Percentiles rank a stretch among this genome's conserved stretches.
Conservation (phyloP, 2,888 invertebrate genomes). For the Salticus scenicus region DNA sequence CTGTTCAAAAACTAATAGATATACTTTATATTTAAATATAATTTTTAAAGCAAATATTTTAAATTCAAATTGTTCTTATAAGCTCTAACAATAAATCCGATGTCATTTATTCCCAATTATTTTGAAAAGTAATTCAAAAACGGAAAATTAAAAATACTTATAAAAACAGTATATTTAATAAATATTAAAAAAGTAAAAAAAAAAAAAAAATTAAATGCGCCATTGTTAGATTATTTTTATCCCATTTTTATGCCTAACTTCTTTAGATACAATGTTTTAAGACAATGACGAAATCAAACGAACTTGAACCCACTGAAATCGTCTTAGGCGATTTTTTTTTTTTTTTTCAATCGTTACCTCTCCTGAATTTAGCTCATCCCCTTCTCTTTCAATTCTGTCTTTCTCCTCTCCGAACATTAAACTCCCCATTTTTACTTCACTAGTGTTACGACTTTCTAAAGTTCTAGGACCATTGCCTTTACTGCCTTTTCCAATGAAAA, state of each 20-base stretch:
- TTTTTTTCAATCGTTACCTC: constrained; percentile 2
- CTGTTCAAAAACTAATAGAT: too few species aligned
- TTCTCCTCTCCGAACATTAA: constrained; percentile 39
- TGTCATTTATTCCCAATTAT: too few species aligned
- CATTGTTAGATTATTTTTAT: too few species aligned
- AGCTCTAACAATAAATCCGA: too few species aligned
- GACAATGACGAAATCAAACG: constrained; percentile 64
- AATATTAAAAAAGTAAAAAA: too few species aligned
- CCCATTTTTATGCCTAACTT: constrained; percentile 22
- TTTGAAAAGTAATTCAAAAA: too few species aligned
- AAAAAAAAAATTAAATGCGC: too few species aligned
- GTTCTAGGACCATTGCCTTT: constrained; percentile 64
- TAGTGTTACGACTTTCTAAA: constrained; percentile 51
- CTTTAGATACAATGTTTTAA: constrained; percentile 43
- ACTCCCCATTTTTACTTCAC: constrained; percentile 63
- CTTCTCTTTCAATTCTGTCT: constrained; percentile 38
- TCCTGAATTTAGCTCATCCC: constrained; percentile 41
- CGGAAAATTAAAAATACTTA: too few species aligned
- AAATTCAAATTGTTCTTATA: too few species aligned
- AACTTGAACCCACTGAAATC: constrained; percentile 60
- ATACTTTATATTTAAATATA: too few species aligned
- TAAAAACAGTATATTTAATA: too few species aligned
- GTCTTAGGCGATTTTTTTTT: constrained; percentile 42
- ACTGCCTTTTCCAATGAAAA: constrained; percentile 48
- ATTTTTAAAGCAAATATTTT: too few species aligned